A percentile compares a stretch with the other conserved stretches of the same genome.
These are phyloP conservation scores for Oligia strigilis DNA, from an alignment of 2,888 invertebrate genomes.

Conservation along the genomic window DNA sequence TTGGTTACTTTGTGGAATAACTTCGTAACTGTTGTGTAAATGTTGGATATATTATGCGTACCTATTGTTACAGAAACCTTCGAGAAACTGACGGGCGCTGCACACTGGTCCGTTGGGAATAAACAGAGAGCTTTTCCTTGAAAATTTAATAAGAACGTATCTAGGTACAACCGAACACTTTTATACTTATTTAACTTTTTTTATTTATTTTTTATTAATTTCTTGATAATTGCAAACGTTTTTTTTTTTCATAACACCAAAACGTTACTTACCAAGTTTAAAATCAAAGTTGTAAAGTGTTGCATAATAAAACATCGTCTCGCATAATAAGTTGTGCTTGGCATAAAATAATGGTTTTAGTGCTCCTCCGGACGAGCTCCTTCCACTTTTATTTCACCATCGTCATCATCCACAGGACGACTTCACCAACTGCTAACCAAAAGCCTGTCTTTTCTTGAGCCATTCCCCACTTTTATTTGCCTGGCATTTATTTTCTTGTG, in stretches of 20 bases:
- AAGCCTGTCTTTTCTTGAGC: too few species aligned
- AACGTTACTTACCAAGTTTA: too few species aligned
- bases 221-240: neutral
- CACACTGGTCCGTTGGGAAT: neutral
- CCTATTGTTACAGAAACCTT: conserved; percentile 34
- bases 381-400: too few species aligned
- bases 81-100: neutral
- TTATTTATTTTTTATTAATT: neutral
- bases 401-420: too few species aligned
- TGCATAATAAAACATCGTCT: too few species aligned
- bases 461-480: too few species aligned
- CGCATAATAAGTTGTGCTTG: neutral
- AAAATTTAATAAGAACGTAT: conserved; percentile 1
- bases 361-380: too few species aligned
- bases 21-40: conserved; percentile 26
- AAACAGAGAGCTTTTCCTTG: conserved; percentile 19
- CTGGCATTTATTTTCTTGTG: neutral
- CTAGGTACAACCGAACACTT: neutral
- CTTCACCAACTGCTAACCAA: too few species aligned
- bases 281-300: neutral
- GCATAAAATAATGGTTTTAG: too few species aligned
- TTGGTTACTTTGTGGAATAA: neutral
- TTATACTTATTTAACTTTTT: conserved; percentile 10
- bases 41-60: neutral
- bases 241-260: too few species aligned